phyloP scores from a whole-genome alignment of 2,113 vertebrate species.

The Thamnophis sirtalis region DNA sequence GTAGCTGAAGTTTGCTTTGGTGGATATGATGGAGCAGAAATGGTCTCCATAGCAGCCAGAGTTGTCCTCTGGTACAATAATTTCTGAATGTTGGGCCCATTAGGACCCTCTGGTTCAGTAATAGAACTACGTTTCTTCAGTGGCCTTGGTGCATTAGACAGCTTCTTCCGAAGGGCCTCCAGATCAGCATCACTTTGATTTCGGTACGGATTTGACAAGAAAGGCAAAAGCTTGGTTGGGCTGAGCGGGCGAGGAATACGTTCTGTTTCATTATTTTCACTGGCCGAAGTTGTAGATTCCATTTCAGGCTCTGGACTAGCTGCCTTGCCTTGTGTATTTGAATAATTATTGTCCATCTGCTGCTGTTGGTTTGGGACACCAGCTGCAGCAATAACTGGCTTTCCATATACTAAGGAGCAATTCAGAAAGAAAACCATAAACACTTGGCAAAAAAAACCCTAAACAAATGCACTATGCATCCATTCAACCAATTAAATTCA shows the following conservation, averaged over 20 bases:
- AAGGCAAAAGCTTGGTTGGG: constrained; percentile 93
- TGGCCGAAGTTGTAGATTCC: constrained; percentile 45
- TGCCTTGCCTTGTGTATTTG: constrained; percentile 67
- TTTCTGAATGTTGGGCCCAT: constrained; percentile 95
- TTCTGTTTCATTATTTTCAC: constrained; percentile 78
- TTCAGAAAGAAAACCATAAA: constrained; percentile 19
- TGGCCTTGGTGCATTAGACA: constrained; percentile 89
- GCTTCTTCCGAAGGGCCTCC: constrained; percentile 89
- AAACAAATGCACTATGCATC: not conserved
- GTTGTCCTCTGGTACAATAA: constrained; percentile 96
- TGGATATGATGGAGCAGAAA: constrained; percentile 70
- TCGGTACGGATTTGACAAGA: constrained; percentile 91
- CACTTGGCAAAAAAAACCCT: not conserved
- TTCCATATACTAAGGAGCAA: constrained; percentile 82
- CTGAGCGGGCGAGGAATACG: constrained; percentile 92
- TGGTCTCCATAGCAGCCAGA: constrained; percentile 91
- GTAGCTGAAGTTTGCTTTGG: constrained; percentile 60
- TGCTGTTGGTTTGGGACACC: constrained; percentile 57
- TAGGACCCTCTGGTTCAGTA: constrained; percentile 93
- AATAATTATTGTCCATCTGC: constrained; percentile 74
- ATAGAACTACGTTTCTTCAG: constrained; percentile 98
- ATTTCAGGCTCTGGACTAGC: constrained; percentile 72
- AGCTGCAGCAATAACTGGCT: constrained; percentile 82
- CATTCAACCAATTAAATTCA: not conserved
- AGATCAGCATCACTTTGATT: constrained; percentile 94